phyloP scores from a whole-genome alignment of 35 echinoderm and acorn worm genomes.

The Lytechinus variegatus region DNA sequence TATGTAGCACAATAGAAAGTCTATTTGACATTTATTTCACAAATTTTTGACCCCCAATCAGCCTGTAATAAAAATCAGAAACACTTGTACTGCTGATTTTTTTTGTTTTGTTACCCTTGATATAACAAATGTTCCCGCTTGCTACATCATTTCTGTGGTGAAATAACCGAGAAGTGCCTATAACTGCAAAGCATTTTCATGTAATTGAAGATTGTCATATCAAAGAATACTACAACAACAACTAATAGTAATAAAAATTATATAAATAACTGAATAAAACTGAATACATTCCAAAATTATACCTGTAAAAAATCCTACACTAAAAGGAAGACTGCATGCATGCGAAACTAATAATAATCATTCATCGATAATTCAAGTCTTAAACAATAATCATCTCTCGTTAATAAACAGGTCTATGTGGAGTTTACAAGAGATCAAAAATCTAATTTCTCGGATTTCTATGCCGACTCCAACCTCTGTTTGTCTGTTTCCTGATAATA shows the following conservation, averaged over 20 bases:
- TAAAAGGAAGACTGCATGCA: slow-evolving; percentile 1
- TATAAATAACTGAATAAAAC: background rate
- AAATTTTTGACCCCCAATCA: background rate
- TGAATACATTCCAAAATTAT: background rate
- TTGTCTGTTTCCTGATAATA: background rate
- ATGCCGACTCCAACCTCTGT: background rate
- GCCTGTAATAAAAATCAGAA: background rate
- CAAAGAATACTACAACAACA: background rate
- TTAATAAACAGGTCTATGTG: background rate
- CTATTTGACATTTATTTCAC: background rate
- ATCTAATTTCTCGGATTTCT: too few species aligned
- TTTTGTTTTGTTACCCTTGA: background rate
- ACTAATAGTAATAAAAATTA: background rate
- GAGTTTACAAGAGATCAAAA: too few species aligned
- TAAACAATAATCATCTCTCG: background rate
- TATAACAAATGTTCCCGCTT: background rate
- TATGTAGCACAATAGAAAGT: background rate
- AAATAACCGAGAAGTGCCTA: background rate
- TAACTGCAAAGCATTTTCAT: background rate
- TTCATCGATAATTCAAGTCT: background rate
- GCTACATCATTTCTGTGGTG: background rate
- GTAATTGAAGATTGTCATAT: background rate
- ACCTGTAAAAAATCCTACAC: background rate
- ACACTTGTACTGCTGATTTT: background rate
- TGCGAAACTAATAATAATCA: slow-evolving; percentile 3